Percentiles rank a stretch among this genome's conserved stretches.
Conservation (phyloP, 2,113 vertebrate genomes). For the Lasiurus borealis region DNA sequence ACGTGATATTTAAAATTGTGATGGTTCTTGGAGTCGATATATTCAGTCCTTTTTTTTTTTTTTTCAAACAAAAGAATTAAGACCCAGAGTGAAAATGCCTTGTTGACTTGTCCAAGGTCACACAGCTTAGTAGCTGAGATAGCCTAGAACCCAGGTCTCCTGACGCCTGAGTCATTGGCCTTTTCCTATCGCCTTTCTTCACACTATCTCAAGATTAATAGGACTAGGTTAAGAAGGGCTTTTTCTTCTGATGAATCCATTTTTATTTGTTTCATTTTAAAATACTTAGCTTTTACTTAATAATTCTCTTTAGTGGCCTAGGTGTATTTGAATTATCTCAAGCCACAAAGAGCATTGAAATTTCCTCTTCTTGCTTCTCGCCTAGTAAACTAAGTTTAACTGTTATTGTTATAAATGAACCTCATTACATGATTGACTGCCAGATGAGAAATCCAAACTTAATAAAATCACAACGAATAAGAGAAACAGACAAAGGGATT, state of each 20-base stretch:
- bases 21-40: neutral
- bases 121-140: neutral
- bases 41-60: neutral
- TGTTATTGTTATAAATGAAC: neutral
- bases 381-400: neutral
- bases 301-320: neutral
- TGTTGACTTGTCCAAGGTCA: constrained; percentile 43
- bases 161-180: neutral
- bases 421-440: neutral
- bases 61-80: constrained; percentile 10
- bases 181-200: neutral
- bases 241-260: neutral
- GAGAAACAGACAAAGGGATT: neutral
- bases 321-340: neutral
- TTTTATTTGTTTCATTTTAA: constrained; percentile 53
- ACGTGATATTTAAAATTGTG: neutral
- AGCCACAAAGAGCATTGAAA: neutral
- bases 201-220: neutral
- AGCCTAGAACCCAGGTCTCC: neutral
- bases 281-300: constrained; percentile 10
- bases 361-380: neutral
- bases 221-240: neutral
- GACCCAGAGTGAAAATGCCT: neutral
- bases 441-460: neutral
- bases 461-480: neutral